Evolutionary conservation across 2,113 vertebrate genomes (phyloP), one percentile per base, ranked within the genome.

Genomic region (Rhea pennata): DNA sequence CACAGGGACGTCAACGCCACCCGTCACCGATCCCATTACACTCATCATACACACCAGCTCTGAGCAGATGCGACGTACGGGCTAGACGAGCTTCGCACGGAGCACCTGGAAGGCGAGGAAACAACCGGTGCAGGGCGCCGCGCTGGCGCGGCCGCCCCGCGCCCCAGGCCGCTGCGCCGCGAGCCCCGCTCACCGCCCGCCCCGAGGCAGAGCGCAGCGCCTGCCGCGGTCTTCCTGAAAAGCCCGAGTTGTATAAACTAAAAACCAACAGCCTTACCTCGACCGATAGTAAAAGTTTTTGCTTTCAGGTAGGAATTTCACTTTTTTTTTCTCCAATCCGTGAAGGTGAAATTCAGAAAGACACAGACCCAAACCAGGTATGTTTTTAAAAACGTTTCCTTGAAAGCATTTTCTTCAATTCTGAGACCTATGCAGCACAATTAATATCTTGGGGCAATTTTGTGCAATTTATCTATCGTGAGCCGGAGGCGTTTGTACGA

Each of bases 181-280:
- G n/a, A n/a, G n/a, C n/a, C n/a, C n/a, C n/a, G n/a, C n/a, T 36
- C 53, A 36, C 36, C 39, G n/a, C 31, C 42, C 46, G 17, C 3
- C 4, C 42, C 6, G 40, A 31, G 54, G 56, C 2, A 3, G 24
- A 2, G 2, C 54, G 4, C 2, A 71, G 44, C 66, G 15, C 2
- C 50, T 27, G 6, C 29, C 15, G 10, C 64, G 56, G 5, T 40
- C 23, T 46, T 61, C 24, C 48, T 15, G 26, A 64, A 69, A 86
- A 76, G 61, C 19, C 15, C 33, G 22, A 26, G 16, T 31, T 23
- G 15, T 66, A 31, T 33, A 39, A 39, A 70, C 56, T 17, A 26
- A 71, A 56, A 87, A 9, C 3, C n/a, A 75, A 33, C 42, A 88
- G 44, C 19, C 33, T 15, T 46, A 33, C 7, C 44, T 61, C 27